Conservation (phyloP, 2,888 invertebrate genomes). For the Acanthosepion pharaonis region DNA sequence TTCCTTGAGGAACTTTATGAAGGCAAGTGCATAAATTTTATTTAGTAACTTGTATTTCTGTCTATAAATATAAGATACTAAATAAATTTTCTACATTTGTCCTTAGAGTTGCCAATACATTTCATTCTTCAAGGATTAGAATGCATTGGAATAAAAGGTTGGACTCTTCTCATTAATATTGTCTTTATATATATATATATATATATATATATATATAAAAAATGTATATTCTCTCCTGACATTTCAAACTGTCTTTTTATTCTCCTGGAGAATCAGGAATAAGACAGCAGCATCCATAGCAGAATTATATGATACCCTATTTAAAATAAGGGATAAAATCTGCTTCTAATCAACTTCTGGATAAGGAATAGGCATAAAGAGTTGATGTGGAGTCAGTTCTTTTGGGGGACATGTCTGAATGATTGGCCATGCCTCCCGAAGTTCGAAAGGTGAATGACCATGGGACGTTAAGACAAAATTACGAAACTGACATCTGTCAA, state of each 20-base stretch:
- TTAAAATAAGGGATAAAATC: neutral
- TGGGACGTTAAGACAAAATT: conserved; percentile 61
- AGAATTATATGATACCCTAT: neutral
- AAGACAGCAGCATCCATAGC: neutral
- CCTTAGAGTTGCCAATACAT: no score
- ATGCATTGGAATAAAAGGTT: no score
- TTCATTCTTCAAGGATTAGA: no score
- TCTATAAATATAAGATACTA: no score
- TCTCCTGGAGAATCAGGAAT: neutral
- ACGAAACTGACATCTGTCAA: conserved; percentile 58
- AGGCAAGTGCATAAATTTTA: no score
- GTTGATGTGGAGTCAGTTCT: conserved; percentile 49
- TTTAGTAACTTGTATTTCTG: no score
- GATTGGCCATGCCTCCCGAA: conserved; percentile 55
- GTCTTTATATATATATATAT: neutral
- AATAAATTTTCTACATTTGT: no score
- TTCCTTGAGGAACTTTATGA: no score
- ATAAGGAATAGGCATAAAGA: conserved; percentile 52
- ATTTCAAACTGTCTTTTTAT: neutral
- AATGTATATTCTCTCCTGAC: neutral
- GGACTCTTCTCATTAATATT: no score
- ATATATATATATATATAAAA: neutral
- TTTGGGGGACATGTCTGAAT: conserved; percentile 52
- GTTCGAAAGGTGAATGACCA: conserved; percentile 49
- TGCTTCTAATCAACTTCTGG: conserved; percentile 44